A percentile compares a stretch with the other conserved stretches of the same genome.
phyloP scores from a whole-genome alignment of 1,140 invertebrate species.

The Medauroidea extradentata region DNA sequence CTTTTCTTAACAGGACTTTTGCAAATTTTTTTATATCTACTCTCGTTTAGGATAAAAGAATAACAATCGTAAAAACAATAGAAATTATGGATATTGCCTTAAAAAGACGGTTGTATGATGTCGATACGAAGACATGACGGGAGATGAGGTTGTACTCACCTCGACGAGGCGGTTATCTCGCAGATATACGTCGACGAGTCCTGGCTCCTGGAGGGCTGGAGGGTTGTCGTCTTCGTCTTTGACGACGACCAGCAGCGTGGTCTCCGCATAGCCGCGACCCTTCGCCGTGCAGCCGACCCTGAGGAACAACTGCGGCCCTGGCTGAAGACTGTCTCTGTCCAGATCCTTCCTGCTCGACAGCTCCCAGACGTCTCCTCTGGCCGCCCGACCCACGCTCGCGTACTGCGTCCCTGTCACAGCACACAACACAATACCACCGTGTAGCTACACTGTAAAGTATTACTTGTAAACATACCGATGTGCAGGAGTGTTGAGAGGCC shows the following conservation, averaged over 20 bases:
- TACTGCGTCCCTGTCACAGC: conserved; percentile 36
- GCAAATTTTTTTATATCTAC: no score
- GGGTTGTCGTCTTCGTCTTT: conserved; percentile 47
- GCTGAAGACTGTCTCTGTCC: conserved; percentile 27
- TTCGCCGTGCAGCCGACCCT: conserved; percentile 37
- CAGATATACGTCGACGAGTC: conserved; percentile 27
- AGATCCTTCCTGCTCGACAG: conserved; percentile 36
- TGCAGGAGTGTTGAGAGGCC: no score
- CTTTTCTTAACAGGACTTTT: no score
- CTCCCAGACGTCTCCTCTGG: conserved; percentile 30
- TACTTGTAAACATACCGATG: background rate
- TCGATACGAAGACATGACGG: no score
- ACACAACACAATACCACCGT: background rate
- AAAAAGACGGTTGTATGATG: no score
- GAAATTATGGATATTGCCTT: no score
- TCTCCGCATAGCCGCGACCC: conserved; percentile 28
- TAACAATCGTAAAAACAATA: no score
- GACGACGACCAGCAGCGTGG: conserved; percentile 32
- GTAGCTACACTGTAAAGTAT: background rate
- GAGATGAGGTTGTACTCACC: no score
- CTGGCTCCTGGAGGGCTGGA: conserved; percentile 34
- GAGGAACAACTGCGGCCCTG: conserved; percentile 34
- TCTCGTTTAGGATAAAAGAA: no score
- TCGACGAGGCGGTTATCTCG: conserved; percentile 27
- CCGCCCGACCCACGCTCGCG: conserved; percentile 23